Evolutionary conservation across 64 coral and sea anemone species (phyloP).

Genomic region (Anthopleura sola): DNA sequence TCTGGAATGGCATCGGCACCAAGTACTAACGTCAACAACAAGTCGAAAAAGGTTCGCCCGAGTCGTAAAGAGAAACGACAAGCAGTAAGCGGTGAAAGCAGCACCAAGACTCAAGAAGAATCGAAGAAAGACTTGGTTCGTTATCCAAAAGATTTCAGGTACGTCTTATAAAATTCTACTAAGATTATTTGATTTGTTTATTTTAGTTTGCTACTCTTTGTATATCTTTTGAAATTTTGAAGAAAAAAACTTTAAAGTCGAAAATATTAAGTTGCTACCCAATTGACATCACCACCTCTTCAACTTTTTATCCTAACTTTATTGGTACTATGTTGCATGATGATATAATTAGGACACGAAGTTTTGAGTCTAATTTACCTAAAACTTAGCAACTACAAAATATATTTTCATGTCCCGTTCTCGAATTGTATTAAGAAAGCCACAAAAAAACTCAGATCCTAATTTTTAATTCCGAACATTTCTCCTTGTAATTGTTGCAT

Average conservation of each 20-base stretch:
- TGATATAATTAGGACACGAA: too few relatives aligned
- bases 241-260: too few relatives aligned
- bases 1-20: background rate
- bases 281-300: too few relatives aligned
- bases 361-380: too few relatives aligned
- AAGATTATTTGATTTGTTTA: conserved; percentile 17
- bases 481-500: background rate
- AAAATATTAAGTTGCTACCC: too few relatives aligned
- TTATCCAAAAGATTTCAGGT: conserved; percentile 96
- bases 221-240: background rate
- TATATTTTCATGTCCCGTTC: too few relatives aligned
- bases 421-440: too few relatives aligned
- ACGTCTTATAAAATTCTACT: background rate
- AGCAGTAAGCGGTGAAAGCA: conserved; percentile 92
- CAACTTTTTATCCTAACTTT: too few relatives aligned
- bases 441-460: too few relatives aligned
- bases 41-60: conserved; percentile 1
- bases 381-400: too few relatives aligned
- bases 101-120: conserved; percentile 78
- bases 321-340: too few relatives aligned
- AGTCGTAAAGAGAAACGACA: conserved; percentile 83
- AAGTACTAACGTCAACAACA: background rate
- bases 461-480: background rate
- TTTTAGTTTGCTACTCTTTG: conserved; percentile 34
- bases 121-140: conserved; percentile 75